A percentile compares a stretch with the other conserved stretches of the same genome.
These are phyloP conservation scores for Oreochromis mossambicus DNA, from an alignment of 2,797 vertebrate species.

Conservation along the genomic window DNA sequence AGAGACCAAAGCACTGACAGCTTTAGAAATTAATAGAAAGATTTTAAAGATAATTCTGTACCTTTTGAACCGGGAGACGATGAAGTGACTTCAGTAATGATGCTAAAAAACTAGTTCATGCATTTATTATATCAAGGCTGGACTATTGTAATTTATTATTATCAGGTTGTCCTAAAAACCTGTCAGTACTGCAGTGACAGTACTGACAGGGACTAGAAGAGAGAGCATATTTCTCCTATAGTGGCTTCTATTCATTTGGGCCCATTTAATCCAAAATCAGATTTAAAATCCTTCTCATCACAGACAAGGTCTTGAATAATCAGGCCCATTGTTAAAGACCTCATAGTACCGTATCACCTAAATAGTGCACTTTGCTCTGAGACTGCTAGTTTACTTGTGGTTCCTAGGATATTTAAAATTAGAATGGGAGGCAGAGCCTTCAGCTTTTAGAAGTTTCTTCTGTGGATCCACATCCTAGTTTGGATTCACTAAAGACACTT, in stretches of 20 bases:
- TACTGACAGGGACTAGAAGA: neutral
- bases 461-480: neutral
- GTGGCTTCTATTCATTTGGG: neutral
- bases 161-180: neutral
- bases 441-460: neutral
- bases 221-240: neutral
- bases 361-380: neutral
- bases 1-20: neutral
- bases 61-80: no score
- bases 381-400: accelerated
- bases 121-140: neutral
- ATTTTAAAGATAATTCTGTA: neutral
- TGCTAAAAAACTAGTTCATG: neutral
- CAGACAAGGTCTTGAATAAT: neutral
- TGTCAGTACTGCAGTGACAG: neutral
- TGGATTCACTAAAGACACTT: neutral
- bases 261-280: neutral
- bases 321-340: neutral
- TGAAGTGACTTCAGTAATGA: neutral
- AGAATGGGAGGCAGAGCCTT: neutral
- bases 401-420: neutral
- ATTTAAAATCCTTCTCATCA: neutral
- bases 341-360: accelerated
- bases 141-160: neutral
- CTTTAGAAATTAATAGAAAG: neutral